Conservation (phyloP, 23 tunicate species). For the Halocynthia aurantium region DNA sequence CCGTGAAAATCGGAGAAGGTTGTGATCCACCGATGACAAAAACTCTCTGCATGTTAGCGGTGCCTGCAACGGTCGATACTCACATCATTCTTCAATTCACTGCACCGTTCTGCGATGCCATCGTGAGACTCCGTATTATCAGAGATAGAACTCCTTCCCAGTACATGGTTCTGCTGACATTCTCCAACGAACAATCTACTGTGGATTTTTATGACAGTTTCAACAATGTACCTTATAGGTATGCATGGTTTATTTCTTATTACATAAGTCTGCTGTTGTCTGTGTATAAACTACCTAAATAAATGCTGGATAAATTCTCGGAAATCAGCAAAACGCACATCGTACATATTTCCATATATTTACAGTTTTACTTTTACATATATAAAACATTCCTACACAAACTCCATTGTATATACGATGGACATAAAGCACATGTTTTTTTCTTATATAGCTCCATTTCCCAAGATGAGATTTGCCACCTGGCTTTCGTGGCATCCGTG, state of each 20-base stretch:
- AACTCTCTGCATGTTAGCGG: conserved; percentile 74
- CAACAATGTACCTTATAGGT: conserved; percentile 79
- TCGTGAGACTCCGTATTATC: conserved; percentile 53
- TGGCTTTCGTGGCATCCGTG: conserved; percentile 91
- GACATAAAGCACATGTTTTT: too few relatives aligned
- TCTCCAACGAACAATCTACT: conserved; percentile 41
- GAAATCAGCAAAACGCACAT: too few relatives aligned
- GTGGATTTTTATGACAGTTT: conserved; percentile 44
- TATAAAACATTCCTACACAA: too few relatives aligned
- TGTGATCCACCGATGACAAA: conserved; percentile 51
- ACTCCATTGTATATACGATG: too few relatives aligned
- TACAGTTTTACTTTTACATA: too few relatives aligned
- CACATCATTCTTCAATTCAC: conserved; percentile 59
- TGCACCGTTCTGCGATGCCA: conserved; percentile 58
- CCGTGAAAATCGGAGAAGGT: conserved; percentile 25
- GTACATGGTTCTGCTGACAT: conserved; percentile 88
- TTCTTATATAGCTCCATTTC: conserved; percentile 30
- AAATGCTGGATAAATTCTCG: too few relatives aligned
- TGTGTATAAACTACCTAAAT: too few relatives aligned
- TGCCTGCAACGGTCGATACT: conserved; percentile 87
- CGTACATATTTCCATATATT: too few relatives aligned
- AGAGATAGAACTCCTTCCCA: conserved; percentile 90
- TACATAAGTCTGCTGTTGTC: too few relatives aligned
- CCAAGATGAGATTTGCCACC: conserved; percentile 76
- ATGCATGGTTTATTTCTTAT: not conserved